Percentiles rank a stretch among this genome's conserved stretches.
These are phyloP conservation scores for Salticus scenicus DNA, from an alignment of 2,888 invertebrate genomes.

Conservation along the genomic window DNA sequence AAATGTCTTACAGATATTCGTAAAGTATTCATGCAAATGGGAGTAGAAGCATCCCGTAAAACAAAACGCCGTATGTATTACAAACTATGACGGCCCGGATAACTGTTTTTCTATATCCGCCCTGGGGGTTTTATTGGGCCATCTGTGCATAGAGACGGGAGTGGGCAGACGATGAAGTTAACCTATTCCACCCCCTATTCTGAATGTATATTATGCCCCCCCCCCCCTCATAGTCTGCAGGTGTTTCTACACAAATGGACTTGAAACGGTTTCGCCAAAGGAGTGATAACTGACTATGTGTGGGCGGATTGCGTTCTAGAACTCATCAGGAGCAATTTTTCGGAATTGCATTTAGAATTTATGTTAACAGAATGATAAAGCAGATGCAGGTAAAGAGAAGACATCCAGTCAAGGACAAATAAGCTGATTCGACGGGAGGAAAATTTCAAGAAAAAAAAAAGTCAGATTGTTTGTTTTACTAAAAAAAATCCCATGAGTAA, in stretches of 20 bases:
- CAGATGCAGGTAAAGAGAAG: too few relatives aligned
- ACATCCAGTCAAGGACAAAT: too few relatives aligned
- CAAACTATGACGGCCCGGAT: conserved; percentile 36
- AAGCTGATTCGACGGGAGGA: too few relatives aligned
- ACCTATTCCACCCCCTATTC: neutral
- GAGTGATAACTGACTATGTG: neutral
- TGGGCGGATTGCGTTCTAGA: neutral
- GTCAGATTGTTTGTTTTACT: too few relatives aligned
- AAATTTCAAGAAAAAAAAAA: too few relatives aligned
- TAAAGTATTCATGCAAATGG: neutral
- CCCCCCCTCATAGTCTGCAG: conserved; percentile 49
- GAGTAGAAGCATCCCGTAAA: neutral
- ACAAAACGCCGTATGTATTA: conserved; percentile 21
- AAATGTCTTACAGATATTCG: too few relatives aligned
- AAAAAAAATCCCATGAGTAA: too few relatives aligned
- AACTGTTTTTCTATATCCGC: conserved; percentile 57
- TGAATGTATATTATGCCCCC: conserved; percentile 21
- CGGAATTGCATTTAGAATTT: too few relatives aligned
- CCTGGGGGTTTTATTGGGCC: conserved; percentile 58
- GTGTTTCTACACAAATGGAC: conserved; percentile 38
- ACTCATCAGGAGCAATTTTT: too few relatives aligned
- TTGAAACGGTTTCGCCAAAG: neutral
- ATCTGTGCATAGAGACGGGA: conserved; percentile 47
- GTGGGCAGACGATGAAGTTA: neutral
- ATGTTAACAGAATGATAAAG: too few relatives aligned